Evolutionary conservation across 2,113 vertebrate species (phyloP).

Genomic region (Aythya baeri): DNA sequence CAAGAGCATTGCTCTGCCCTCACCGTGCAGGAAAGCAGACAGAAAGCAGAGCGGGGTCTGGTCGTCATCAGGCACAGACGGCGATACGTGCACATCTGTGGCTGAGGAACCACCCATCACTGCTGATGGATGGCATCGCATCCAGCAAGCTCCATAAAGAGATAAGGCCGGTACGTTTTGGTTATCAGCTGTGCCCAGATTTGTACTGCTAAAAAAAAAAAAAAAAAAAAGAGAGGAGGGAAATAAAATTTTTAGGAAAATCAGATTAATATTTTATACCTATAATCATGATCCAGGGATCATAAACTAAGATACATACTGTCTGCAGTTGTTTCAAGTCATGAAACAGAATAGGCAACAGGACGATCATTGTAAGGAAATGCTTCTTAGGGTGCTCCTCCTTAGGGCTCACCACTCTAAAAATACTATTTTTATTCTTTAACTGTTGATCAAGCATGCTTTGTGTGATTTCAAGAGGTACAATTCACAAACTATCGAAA

Average conservation of each 20-base stretch:
- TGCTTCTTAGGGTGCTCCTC: not conserved
- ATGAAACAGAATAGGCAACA: not conserved
- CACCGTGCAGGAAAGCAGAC: not conserved
- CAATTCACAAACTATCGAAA: not conserved
- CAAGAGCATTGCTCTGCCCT: not conserved
- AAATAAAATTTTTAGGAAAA: conserved; percentile 26
- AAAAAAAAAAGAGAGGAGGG: not conserved
- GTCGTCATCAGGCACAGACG: not conserved
- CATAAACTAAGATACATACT: not conserved
- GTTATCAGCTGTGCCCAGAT: not conserved
- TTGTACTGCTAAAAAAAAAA: not conserved
- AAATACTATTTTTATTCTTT: not conserved
- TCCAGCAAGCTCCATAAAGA: not conserved
- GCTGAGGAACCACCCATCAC: conserved; percentile 38
- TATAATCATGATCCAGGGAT: not conserved
- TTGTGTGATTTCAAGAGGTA: not conserved
- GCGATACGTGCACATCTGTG: not conserved
- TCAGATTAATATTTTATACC: not conserved
- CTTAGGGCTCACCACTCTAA: not conserved
- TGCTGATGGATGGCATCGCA: not conserved
- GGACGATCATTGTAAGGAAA: not conserved
- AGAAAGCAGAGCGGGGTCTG: conserved; percentile 58
- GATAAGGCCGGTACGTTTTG: not conserved
- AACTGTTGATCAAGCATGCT: not conserved
- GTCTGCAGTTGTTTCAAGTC: not conserved